phyloP scores from a whole-genome alignment of 2,797 vertebrate species.

The Erpetoichthys calabaricus region DNA sequence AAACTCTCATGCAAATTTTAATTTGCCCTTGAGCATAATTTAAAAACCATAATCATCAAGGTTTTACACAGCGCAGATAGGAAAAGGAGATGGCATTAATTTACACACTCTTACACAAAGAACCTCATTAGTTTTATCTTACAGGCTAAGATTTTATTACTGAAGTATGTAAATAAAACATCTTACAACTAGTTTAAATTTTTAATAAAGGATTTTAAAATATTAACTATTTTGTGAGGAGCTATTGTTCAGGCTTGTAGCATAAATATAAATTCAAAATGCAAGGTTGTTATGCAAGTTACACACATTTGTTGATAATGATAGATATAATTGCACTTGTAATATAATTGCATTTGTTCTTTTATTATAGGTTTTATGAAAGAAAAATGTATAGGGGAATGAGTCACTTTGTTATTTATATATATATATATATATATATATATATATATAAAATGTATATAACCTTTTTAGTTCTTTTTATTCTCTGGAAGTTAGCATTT shows the following conservation, averaged over 20 bases:
- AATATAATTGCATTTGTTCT: too few species aligned
- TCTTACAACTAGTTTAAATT: constrained; percentile 9
- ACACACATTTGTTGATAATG: too few species aligned
- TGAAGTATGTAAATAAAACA: constrained; percentile 71
- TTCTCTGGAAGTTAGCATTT: constrained; percentile 57
- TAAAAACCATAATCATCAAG: constrained; percentile 98
- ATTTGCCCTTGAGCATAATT: constrained; percentile 99
- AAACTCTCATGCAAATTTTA: constrained; percentile 93
- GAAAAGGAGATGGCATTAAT: constrained; percentile 78
- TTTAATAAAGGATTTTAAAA: constrained; percentile 22
- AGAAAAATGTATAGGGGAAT: too few species aligned
- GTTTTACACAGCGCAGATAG: constrained; percentile 67
- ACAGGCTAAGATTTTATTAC: constrained; percentile 69
- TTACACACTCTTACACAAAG: constrained; percentile 91
- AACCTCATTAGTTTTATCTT: constrained; percentile 96
- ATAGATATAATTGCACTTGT: too few species aligned
- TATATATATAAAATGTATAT: too few species aligned
- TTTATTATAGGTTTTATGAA: too few species aligned
- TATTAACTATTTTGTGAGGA: constrained; percentile 42
- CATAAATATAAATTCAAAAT: not conserved
- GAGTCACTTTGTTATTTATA: too few species aligned
- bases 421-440: too few species aligned
- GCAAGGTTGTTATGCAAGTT: not conserved
- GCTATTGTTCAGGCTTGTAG: constrained; percentile 27
- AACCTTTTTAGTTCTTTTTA: not conserved